These are phyloP conservation scores for Amphibalanus amphitrite DNA, from an alignment of 1,140 invertebrate species.

Conservation along the genomic window DNA sequence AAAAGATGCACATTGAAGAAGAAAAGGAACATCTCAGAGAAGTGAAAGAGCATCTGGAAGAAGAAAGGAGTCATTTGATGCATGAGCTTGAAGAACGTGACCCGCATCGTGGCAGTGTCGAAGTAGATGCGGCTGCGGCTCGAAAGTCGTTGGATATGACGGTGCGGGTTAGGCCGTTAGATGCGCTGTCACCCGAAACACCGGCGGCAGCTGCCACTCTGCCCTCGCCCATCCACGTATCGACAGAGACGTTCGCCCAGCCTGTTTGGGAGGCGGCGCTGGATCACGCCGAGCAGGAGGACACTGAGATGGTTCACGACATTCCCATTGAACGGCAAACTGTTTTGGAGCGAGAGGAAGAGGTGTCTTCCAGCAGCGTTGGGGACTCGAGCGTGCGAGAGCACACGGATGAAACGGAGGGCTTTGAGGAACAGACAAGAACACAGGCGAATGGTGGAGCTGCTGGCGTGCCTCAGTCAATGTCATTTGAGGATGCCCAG, in stretches of 20 bases:
- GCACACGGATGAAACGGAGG: no score
- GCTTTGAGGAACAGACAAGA: background rate
- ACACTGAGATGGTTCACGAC: background rate
- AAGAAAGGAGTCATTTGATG: no score
- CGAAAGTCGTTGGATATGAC: background rate
- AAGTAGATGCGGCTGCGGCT: no score
- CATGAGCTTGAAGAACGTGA: no score
- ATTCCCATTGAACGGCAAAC: background rate
- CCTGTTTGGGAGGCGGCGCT: background rate
- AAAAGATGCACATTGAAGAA: no score
- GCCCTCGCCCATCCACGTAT: background rate
- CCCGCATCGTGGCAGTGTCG: no score
- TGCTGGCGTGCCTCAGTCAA: conserved; percentile 14
- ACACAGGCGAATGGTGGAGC: background rate
- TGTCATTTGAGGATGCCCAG: conserved; percentile 20
- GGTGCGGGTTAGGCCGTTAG: background rate
- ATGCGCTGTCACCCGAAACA: background rate
- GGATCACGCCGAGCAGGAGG: background rate
- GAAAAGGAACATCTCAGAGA: no score
- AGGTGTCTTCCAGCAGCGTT: background rate
- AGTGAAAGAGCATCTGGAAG: no score
- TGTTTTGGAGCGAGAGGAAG: background rate
- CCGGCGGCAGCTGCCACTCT: background rate
- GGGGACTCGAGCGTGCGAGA: background rate
- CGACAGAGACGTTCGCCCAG: background rate